Evolutionary conservation across 1,140 invertebrate genomes (phyloP), one percentile per base, ranked within the genome.

Genomic region (Bombus waltoni): DNA sequence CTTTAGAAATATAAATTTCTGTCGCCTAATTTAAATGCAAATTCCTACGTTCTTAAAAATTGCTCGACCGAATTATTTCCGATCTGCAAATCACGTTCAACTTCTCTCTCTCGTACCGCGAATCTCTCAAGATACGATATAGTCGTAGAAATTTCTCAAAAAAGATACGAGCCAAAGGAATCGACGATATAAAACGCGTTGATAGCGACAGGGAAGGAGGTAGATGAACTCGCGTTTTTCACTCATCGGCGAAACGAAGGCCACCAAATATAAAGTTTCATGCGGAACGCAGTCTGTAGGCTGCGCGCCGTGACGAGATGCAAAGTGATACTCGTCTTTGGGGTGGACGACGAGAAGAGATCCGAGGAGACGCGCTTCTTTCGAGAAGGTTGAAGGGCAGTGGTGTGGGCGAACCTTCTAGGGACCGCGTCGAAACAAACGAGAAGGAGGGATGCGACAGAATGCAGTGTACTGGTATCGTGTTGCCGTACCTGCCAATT

Each of bases 401-500:
- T 89, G 81, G 82, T 86, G 78, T 83, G 82, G 81, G 86, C 74
- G 88, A 66, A 35, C 15, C n/a, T 57, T 32, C 25, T 28, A 65
- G 79, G 79, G 87, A 75, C 59, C 32, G 40, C 47, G 73, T 70
- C 28, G 72, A 40, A 72, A 57, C 47, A 73, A 65, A 53, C 18
- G 53, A 38, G 57, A 38, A 82, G 65, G 81, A 90, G 81, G 83
- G 90, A 86, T 73, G 87, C 79, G 78, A 79, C 85, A 74, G 78
- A 88, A 75, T 83, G 76, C 81, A 86, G 77, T 87, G 79, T 85
- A 87, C 86, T 79, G 79, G 91, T 92, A 88, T 92, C 92, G 77
- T 88, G 90, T 93, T 92, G 92, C 91, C 85, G 88, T 92, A 93
- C 89, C 92, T 92, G 92, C 88, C 91, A 93, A 93, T 93, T 91